phyloP scores from a whole-genome alignment of 1,140 invertebrate species.

The Zeugodacus cucurbitae region DNA sequence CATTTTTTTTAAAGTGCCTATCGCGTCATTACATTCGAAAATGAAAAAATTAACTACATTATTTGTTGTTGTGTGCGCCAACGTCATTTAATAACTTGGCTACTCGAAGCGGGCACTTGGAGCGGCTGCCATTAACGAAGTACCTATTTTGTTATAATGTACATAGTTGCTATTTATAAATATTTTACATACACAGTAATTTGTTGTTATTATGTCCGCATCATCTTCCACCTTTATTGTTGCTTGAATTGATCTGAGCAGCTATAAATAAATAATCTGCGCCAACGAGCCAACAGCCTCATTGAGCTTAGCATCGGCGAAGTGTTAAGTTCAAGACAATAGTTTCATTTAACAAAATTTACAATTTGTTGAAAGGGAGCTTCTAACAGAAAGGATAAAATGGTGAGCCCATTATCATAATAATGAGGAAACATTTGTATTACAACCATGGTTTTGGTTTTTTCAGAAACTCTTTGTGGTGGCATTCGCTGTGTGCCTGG shows the following conservation, averaged over 20 bases:
- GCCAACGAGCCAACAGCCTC: not conserved
- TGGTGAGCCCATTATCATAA: not conserved
- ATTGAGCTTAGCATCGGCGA: not conserved
- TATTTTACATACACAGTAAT: not conserved
- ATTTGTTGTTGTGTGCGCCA: not conserved
- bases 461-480: constrained; percentile 31
- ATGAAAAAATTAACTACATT: not conserved
- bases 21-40: not conserved
- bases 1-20: no score
- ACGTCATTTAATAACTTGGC: not conserved
- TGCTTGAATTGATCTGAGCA: not conserved
- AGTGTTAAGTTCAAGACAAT: not conserved
- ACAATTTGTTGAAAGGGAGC: not conserved
- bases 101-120: not conserved
- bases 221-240: not conserved
- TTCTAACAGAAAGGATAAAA: not conserved
- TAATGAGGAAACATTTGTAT: not conserved
- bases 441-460: not conserved
- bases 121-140: not conserved
- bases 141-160: not conserved
- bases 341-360: not conserved
- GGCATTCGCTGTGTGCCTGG: constrained; percentile 50
- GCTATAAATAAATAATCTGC: constrained; percentile 9
- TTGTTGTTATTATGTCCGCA: not conserved
- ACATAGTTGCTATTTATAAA: not conserved